phyloP scores from a whole-genome alignment of 2,888 invertebrate species.

The Adelognathus sp. region DNA sequence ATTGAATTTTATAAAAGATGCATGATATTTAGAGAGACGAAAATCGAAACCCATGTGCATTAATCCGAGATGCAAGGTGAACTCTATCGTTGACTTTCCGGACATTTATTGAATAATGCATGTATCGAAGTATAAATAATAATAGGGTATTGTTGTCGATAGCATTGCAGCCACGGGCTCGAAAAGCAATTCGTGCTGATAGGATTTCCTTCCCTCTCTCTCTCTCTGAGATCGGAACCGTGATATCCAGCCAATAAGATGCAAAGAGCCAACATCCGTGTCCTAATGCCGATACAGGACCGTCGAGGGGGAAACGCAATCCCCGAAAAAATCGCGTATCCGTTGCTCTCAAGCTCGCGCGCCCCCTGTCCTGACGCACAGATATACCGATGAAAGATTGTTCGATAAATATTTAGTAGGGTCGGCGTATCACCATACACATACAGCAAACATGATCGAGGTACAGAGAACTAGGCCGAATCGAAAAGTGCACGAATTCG shows the following conservation, averaged over 20 bases:
- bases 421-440: constrained; percentile 25
- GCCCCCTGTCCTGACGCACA: background rate
- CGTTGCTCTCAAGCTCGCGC: background rate
- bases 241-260: constrained; percentile 39
- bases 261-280: constrained; percentile 25
- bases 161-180: background rate
- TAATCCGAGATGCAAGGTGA: no score
- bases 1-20: no score
- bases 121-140: constrained; percentile 8
- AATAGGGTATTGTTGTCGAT: background rate
- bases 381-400: constrained; percentile 41
- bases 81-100: background rate
- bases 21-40: no score
- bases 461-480: background rate
- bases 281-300: constrained; percentile 10
- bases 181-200: constrained; percentile 18
- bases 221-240: background rate
- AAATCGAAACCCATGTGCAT: no score
- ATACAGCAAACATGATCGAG: background rate
- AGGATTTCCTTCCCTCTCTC: constrained; percentile 25
- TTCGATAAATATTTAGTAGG: constrained; percentile 52
- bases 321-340: constrained; percentile 15
- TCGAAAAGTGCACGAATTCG: background rate
- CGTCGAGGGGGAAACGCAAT: constrained; percentile 9
- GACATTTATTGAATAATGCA: background rate